Conservation (phyloP, 2,888 invertebrate genomes). For the Rotaria macrura region DNA sequence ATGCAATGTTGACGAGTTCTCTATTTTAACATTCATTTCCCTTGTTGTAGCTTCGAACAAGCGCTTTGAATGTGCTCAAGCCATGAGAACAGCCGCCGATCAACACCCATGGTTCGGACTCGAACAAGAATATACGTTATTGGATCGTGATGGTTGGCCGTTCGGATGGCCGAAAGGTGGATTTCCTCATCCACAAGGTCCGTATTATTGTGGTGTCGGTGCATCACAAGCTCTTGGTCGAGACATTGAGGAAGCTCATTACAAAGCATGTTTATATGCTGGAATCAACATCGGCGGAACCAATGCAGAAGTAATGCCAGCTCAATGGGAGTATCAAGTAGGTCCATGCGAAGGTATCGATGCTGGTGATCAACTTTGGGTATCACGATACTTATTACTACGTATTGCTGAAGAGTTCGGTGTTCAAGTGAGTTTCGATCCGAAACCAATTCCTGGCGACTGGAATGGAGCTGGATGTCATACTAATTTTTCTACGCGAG, state of each 20-base stretch:
- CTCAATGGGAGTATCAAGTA: constrained; percentile 60
- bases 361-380: constrained; percentile 54
- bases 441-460: constrained; percentile 52
- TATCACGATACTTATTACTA: constrained; percentile 52
- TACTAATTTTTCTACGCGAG: constrained; percentile 83
- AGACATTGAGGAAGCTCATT: constrained; percentile 32
- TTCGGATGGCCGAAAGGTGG: constrained; percentile 48
- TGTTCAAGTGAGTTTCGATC: constrained; percentile 52
- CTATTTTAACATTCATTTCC: no score
- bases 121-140: constrained; percentile 55
- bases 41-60: constrained; percentile 36
- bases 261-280: constrained; percentile 33
- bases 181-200: constrained; percentile 45
- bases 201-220: constrained; percentile 34
- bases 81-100: constrained; percentile 46
- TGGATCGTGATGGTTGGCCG: constrained; percentile 50
- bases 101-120: constrained; percentile 54
- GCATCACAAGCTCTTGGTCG: constrained; percentile 28
- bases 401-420: constrained; percentile 54
- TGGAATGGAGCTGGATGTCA: constrained; percentile 67
- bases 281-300: constrained; percentile 33
- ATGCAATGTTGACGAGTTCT: no score
- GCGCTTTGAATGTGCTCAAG: constrained; percentile 49
- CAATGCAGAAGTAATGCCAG: constrained; percentile 35
- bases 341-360: constrained; percentile 77